Base-by-base conservation (phyloP, 53 echinoderm and acorn worm genomes). In the Zoroaster sp. region DNA sequence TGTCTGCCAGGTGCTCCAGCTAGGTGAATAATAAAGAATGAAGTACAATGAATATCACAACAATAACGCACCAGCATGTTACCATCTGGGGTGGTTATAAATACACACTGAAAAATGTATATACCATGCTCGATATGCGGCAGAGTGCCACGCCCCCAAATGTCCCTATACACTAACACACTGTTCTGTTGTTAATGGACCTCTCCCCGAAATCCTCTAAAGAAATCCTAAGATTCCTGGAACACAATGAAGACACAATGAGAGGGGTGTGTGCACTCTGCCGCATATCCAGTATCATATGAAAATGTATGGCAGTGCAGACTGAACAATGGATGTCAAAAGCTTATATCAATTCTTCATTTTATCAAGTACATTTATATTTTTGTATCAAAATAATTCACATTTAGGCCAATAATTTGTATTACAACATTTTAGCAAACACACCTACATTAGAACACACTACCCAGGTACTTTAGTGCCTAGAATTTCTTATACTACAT, bases 301-400 rank as follows among this genome's bases (percentile, higher is more conserved):
- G n/a, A n/a, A n/a, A 8, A 47, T 47, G 15, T 40, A 38, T 18
- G 23, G 23, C 40, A 38, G 40, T 42, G 17, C 74, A 74, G 38
- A 37, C 74, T 41, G 25, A 38, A 40, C 74, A 74, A 74, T 43
- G 44, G 44, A 74, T 40, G 44, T 74, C 74, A 40, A 74, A 3
- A 74, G 74, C 74, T n/a, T 43, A 55, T 28, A 66, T 66, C 17
- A 25, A 81, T 81, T 66, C 40, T 23, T 81, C 44, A 54, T 81
- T 81, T 81, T 34, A 81, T 40, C 66, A 42, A 45, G 32, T 41
- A 81, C 81, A 81, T 81, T 67, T 42, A 66, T 32, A 63, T 81
- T 80, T 80, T 80, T 28, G 81, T 81, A 81, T 81, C 81, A 81
- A 81, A 81, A 81, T 81, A 81, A 81, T 81, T 39, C 65, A 81